Base-by-base conservation (phyloP, 2,888 invertebrate species). In the Cephonodes hylas region DNA sequence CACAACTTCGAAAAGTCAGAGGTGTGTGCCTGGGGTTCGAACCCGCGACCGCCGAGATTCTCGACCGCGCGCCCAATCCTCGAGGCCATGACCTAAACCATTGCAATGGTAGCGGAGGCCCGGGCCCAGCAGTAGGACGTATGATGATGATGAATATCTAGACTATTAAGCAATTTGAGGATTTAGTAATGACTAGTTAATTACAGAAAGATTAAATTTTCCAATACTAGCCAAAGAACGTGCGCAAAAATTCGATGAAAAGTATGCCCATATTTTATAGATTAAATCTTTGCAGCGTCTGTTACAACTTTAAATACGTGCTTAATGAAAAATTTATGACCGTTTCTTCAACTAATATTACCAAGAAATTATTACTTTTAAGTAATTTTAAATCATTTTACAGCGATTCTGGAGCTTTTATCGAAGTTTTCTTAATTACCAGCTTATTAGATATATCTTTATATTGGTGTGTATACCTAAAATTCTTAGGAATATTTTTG, bases 291-390 rank as follows among this genome's bases (percentile, higher is more conserved):
- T 8, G 27, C 27, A 53, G 18, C 31, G 18, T 53, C 31, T 53
- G 53, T 53, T 53, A 31, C 53, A 53, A 53, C 27, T 53, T 53
- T 18, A 53, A 31, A 18, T 18, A 53, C 27, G 31, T 18, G 53
- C 27, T 13, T 53, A 31, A 53, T 53, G 53, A 53, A 53, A 53
- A 53, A 53, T 31, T 31, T 53, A 53, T 20, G 10, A 53, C 53
- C 31, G 27, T 53, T 53, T 20, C 53, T 53, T 31, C 18, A 53
- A 53, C 31, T 53, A 20, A 53, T 31, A 53, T 53, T 18, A 10
- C 31, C 5, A 7, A 22, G 18, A 18, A 53, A 27, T 31, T 20
- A 53, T 53, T 31, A 10, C 31, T 31, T 31, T 18, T 23, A 46
- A 46, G n/a, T 46, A 13, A 13, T 46, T 46, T 18, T 27, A 18